Base-by-base conservation (phyloP, 2,888 invertebrate species). In the Phortica okadai region DNA sequence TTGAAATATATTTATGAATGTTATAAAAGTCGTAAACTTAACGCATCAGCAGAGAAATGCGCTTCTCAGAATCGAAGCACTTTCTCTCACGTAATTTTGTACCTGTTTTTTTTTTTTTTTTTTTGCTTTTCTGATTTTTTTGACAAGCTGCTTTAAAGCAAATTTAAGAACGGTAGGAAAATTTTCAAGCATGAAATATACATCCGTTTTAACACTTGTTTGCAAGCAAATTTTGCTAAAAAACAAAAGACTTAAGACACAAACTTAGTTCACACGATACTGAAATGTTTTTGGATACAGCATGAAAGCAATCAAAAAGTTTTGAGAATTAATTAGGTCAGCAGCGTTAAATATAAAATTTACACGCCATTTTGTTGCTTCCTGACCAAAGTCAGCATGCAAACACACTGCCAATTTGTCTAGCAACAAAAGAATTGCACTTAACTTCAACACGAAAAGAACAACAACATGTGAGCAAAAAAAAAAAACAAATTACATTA, bases 31-130 rank as follows among this genome's bases (percentile, higher is more conserved):
- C 50, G 59, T 16, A 7, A 21, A 59, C 59, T 59, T 59, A 4
- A 59, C n/a, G 59, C 59, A 16, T 59, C 59, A 59, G 16, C 21
- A 42, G 42, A 33, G 42, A 62, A 11, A 25, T 25, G 33, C 56
- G 56, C n/a, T 72, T 72, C 82, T 83, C 76, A 85, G 87, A 85
- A 85, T 79, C 79, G 76, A 81, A 80, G 78, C 83, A 87, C 87
- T 87, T 87, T 87, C 87, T 84, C 87, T 87, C 87, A 87, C 87
- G 87, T 86, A 86, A 79, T 73, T 86, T 72, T 78, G 74, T 77
- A 42, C 78, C 14, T 72, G 44, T 33, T 56, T 56, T 21, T 50
- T 73, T 42, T 69, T 45, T 45, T 25, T 62, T 62, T 21, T 62
- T 6, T 62, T 54, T 6, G 2, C 5, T 62, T 6, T 62, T 54